Conservation (phyloP, 2,888 invertebrate genomes). For the Hirtodrosophila cameraria region DNA sequence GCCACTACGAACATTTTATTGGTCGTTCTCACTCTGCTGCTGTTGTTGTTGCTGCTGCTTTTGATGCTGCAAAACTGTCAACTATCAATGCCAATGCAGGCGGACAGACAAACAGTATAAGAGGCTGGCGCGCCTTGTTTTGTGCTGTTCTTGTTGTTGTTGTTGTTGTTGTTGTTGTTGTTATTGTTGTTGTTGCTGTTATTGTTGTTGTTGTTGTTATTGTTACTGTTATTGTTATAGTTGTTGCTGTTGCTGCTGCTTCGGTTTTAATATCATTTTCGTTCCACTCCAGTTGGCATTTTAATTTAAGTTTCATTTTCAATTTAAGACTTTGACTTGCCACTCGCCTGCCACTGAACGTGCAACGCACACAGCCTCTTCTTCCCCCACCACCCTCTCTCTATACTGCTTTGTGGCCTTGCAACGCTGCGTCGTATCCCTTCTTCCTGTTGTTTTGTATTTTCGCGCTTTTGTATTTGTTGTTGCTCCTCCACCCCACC, state of each 20-base stretch:
- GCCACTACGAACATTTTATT: conserved; percentile 47
- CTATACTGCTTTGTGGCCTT: conserved; percentile 8
- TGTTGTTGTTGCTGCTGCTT: conserved; percentile 8
- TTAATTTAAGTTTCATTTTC: conserved; percentile 83
- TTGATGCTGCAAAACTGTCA: conserved; percentile 49
- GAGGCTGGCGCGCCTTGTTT: conserved; percentile 29
- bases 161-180: conserved; percentile 14
- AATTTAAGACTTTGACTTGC: conserved; percentile 80
- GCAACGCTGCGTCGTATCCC: conserved; percentile 25
- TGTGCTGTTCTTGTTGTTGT: conserved; percentile 19
- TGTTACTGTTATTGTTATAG: conserved; percentile 29
- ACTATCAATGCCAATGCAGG: conserved; percentile 67
- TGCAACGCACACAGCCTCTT: conserved; percentile 21
- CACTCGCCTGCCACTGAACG: conserved; percentile 55
- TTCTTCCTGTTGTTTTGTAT: conserved; percentile 58
- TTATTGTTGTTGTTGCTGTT: conserved; percentile 14
- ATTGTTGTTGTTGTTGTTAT: conserved; percentile 9
- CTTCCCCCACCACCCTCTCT: background rate
- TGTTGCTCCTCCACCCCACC: conserved; percentile 18
- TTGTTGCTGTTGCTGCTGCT: conserved; percentile 28
- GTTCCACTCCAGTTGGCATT: conserved; percentile 83
- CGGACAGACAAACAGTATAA: conserved; percentile 32
- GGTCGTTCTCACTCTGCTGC: conserved; percentile 11
- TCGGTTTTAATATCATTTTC: conserved; percentile 81
- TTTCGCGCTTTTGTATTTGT: conserved; percentile 73